phyloP scores from a whole-genome alignment of 2,113 vertebrate species.

The Pogonocichla stellata region DNA sequence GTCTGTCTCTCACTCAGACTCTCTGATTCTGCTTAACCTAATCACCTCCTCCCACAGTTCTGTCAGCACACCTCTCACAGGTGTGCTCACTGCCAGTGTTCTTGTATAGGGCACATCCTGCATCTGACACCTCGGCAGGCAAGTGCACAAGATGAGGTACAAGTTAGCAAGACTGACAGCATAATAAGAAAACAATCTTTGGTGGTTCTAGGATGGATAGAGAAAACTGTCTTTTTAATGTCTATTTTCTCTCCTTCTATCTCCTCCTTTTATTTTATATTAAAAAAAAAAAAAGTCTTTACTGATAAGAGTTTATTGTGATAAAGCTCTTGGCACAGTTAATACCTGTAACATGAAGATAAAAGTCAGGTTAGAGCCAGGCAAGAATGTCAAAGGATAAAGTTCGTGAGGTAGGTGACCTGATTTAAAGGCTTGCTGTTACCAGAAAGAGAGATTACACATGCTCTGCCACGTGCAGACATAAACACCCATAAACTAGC shows the following conservation, averaged over 20 bases:
- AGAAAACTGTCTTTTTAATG: background rate
- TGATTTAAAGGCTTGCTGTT: background rate
- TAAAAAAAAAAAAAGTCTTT: background rate
- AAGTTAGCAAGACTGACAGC: background rate
- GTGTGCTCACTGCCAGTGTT: background rate
- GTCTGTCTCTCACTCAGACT: background rate
- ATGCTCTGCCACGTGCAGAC: background rate
- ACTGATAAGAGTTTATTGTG: background rate
- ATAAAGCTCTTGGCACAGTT: background rate
- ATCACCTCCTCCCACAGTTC: background rate
- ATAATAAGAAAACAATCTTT: background rate
- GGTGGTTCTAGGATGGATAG: background rate
- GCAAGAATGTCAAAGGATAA: background rate
- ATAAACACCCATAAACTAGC: background rate
- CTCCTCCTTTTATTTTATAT: background rate
- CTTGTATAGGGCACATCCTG: no score
- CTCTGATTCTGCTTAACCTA: background rate
- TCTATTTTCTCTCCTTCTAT: background rate
- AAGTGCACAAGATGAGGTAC: background rate
- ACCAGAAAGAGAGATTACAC: background rate
- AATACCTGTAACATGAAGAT: background rate
- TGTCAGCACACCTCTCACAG: background rate
- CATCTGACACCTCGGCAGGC: background rate
- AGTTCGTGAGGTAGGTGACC: background rate
- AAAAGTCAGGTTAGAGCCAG: background rate